Percentiles rank a stretch among this genome's conserved stretches.
Evolutionary conservation across 2,888 invertebrate species (phyloP).

Genomic region (Scrobipalpa atriplicella): DNA sequence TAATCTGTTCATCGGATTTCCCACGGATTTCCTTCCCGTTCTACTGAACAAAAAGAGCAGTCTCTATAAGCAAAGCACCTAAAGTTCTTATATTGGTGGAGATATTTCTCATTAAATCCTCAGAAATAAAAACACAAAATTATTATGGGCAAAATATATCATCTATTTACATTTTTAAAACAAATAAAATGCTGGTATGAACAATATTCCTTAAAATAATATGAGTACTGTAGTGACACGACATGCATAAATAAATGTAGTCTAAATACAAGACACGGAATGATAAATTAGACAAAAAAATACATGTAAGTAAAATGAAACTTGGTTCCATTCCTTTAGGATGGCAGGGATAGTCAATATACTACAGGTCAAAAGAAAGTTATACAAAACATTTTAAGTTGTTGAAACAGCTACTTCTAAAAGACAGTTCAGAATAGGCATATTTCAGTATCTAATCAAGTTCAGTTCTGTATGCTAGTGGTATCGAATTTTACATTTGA

Average conservation of each 20-base stretch:
- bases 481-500: no score
- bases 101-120: neutral
- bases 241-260: slow-evolving; percentile 50
- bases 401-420: no score
- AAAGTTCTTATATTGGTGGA: neutral
- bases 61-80: no score
- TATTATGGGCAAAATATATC: slow-evolving; percentile 82
- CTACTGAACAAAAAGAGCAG: no score
- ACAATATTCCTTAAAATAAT: slow-evolving; percentile 74
- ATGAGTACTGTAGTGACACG: slow-evolving; percentile 69
- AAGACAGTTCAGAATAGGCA: no score
- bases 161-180: slow-evolving; percentile 78
- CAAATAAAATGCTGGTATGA: slow-evolving; percentile 78
- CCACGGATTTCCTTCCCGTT: no score
- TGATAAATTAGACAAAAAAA: neutral
- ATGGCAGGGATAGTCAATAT: neutral
- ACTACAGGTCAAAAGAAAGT: neutral
- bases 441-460: no score
- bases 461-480: no score
- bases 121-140: slow-evolving; percentile 42
- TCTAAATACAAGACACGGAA: slow-evolving; percentile 15
- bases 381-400: no score
- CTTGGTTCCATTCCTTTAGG: neutral
- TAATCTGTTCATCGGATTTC: no score
- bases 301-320: neutral